Base-by-base conservation (phyloP, 2,888 invertebrate species). In the Mesodorylaimus sp. region DNA sequence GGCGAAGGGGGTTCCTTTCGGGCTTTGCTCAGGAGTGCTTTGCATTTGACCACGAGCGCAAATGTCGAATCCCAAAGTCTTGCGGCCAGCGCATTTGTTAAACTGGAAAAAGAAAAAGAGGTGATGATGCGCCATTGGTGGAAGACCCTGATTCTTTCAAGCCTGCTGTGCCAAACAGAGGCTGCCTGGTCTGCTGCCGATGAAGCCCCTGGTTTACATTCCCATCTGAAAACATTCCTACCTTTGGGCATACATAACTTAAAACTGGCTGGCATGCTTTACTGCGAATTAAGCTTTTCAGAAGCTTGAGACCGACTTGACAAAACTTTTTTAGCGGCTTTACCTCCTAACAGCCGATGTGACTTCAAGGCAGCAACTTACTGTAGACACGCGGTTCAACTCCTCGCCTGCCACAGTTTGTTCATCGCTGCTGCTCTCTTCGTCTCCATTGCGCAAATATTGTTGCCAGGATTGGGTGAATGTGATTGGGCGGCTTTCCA, bases 401-500 rank as follows among this genome's bases (percentile, higher is more conserved):
- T 54, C 51, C 38, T 56, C 53, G 24, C 52, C 47, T 27, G 42
- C 42, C 45, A 61, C 47, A 52, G 59, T 56, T 42, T 59, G 56
- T 44, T 56, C 48, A 39, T 57, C 56, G 41, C 52, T 41, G 50
- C 55, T 59, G 43, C 54, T 54, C 21, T 56, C 54, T 21, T 47
- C 42, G 37, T 52, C 48, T 43, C 51, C 52, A 42, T 53, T 55
- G 54, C 56, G 55, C 46, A 41, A 50, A n/a, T n/a, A n/a, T n/a
- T n/a, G n/a, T n/a, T n/a, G n/a, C n/a, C n/a, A n/a, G n/a, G n/a
- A n/a, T 41, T 56, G 56, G 46, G 56, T 47, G 54, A 56, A 58
- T 26, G 55, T 57, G 41, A 55, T 45, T 42, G 61, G 61, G 44
- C 56, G 55, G 38, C 53, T 50, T 19, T 54, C 36, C 27, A 44